Percentiles rank a stretch among this genome's conserved stretches.
phyloP scores from a whole-genome alignment of 1,140 invertebrate genomes.

The Propsilocerus akamusi region DNA sequence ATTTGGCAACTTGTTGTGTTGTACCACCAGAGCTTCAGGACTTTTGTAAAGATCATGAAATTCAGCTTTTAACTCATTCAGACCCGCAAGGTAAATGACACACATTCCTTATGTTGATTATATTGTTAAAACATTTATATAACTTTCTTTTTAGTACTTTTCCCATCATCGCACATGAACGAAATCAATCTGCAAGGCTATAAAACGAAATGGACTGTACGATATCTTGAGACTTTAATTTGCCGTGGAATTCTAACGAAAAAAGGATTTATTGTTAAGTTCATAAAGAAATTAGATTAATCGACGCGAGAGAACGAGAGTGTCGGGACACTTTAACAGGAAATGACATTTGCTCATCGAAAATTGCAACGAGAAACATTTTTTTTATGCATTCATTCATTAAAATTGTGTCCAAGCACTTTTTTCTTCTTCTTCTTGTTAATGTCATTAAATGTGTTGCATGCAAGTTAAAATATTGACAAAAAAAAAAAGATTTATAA shows the following conservation, averaged over 20 bases:
- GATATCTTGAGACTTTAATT: conserved; percentile 76
- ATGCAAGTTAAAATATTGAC: too few species aligned
- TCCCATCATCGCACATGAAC: conserved; percentile 15
- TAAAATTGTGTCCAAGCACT: too few species aligned
- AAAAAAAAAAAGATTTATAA: too few species aligned
- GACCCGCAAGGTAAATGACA: conserved; percentile 62
- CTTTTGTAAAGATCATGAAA: conserved; percentile 77
- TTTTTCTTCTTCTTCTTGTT: too few species aligned
- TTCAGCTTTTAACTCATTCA: conserved; percentile 88
- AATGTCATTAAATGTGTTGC: too few species aligned
- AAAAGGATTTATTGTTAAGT: conserved; percentile 55
- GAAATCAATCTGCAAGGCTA: conserved; percentile 21
- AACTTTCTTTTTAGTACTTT: conserved; percentile 11
- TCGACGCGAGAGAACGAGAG: too few species aligned
- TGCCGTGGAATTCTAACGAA: conserved; percentile 73
- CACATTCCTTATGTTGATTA: neutral
- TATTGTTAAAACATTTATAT: conserved; percentile 2
- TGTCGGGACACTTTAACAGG: too few species aligned
- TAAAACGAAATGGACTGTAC: conserved; percentile 46
- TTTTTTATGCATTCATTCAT: too few species aligned
- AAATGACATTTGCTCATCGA: too few species aligned
- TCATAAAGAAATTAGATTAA: neutral
- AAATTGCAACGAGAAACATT: too few species aligned
- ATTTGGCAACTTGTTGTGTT: conserved; percentile 86
- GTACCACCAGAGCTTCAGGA: conserved; percentile 76